Conservation (phyloP, 2,113 vertebrate species). For the Plecturocebus donacophilus region DNA sequence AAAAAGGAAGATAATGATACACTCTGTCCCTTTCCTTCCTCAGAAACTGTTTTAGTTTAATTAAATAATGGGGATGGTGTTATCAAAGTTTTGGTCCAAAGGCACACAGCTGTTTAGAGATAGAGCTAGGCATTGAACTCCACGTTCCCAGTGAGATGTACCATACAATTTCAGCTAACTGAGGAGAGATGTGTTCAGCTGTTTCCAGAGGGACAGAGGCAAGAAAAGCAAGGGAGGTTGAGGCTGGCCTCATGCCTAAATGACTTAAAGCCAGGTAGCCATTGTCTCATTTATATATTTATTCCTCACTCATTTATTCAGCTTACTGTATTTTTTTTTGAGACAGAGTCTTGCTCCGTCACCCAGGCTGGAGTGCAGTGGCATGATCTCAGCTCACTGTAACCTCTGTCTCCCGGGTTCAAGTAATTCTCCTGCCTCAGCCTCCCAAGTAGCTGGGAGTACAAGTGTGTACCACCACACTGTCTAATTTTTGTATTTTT, state of each 20-base stretch:
- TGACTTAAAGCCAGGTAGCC: neutral
- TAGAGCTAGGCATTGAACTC: neutral
- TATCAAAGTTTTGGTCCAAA: neutral
- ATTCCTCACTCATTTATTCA: neutral
- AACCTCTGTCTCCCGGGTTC: too few species aligned
- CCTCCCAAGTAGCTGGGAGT: too few species aligned
- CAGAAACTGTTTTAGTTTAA: neutral
- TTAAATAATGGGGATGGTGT: neutral
- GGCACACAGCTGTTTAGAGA: neutral
- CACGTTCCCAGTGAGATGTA: neutral
- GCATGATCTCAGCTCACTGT: too few species aligned
- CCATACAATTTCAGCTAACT: neutral
- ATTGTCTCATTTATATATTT: neutral
- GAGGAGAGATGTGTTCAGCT: neutral
- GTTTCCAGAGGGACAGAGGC: neutral
- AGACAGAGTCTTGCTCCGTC: too few species aligned
- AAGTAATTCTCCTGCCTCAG: too few species aligned
- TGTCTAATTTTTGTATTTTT: too few species aligned
- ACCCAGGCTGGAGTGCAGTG: too few species aligned
- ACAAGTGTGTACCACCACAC: too few species aligned
- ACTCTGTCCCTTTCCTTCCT: neutral
- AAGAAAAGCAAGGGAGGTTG: neutral
- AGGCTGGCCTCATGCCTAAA: neutral
- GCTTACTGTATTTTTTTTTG: neutral
- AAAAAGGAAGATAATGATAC: neutral